Evolutionary conservation across 2,113 vertebrate species (phyloP), one percentile per base, ranked within the genome.

Genomic region (Siphamia tubifer): DNA sequence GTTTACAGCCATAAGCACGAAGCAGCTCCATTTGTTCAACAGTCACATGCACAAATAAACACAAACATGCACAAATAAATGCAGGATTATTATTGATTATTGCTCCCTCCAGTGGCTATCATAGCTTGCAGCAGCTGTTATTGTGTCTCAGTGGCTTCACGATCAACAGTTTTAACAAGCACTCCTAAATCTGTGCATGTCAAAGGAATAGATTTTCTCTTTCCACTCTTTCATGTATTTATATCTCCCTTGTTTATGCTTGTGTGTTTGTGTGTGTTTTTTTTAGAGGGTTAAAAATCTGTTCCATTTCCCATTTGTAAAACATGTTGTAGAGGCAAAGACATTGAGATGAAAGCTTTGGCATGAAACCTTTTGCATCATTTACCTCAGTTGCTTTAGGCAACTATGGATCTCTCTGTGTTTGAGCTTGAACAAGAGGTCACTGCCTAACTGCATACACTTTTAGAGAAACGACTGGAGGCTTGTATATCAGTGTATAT

Each of bases 31-130:
- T 34, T 58, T 64, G 56, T 23, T 72, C 24, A 43, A 20, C 40
- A 49, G 30, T 38, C 43, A 56, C 34, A 39, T 52, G 10, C 28
- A 39, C n/a, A n/a, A n/a, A n/a, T n/a, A n/a, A n/a, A n/a, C 36
- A 16, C 48, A 70, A 65, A 65, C 28, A 34, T 25, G 28, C 68
- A 67, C 21, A 67, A 63, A 51, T 68, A 54, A 48, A 39, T 62
- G 32, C 25, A 48, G 17, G 25, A 44, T 12, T 58, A 28, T 13
- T 35, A 53, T 64, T 17, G 21, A 45, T 55, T 54, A 12, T 2
- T 40, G 20, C 9, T 11, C 24, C 58, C 16, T 52, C 39, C 16
- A 21, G 70, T 66, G 77, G 36, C 20, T 39, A 28, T 39, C 54
- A 4, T 13, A 17, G 47, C 21, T 24, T 24, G 42, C 15, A 31